A percentile compares a stretch with the other conserved stretches of the same genome.
These are phyloP conservation scores for Cepaea hortensis DNA, from an alignment of 2,888 invertebrate genomes.

Conservation along the genomic window DNA sequence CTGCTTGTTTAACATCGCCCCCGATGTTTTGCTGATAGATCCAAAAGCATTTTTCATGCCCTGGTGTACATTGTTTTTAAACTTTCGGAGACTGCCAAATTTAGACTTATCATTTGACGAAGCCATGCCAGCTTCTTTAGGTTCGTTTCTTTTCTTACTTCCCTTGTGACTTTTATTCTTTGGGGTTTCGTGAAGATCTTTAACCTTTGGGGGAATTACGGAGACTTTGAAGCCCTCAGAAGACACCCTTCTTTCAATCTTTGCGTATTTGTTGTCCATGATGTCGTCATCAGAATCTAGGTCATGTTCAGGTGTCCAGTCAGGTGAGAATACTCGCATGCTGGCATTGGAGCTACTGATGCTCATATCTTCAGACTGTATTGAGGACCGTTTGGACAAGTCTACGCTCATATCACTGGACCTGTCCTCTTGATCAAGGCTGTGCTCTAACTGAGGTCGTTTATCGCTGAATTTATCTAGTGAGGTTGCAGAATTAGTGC, in stretches of 20 bases:
- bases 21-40: constrained; percentile 66
- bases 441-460: background rate
- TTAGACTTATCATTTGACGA: constrained; percentile 56
- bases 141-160: constrained; percentile 44
- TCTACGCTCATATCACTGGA: background rate
- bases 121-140: constrained; percentile 24
- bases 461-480: background rate
- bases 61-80: constrained; percentile 65
- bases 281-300: constrained; percentile 69
- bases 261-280: constrained; percentile 51
- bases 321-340: constrained; percentile 54
- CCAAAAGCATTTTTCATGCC: constrained; percentile 65
- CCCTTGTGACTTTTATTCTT: constrained; percentile 13
- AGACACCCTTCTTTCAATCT: constrained; percentile 5
- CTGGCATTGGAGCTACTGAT: constrained; percentile 33
- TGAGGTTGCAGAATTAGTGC: background rate
- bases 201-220: constrained; percentile 60
- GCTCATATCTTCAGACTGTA: constrained; percentile 35
- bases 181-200: constrained; percentile 56
- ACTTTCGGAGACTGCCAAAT: constrained; percentile 63
- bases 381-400: constrained; percentile 13
- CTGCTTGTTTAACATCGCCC: constrained; percentile 59
- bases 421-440: background rate
- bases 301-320: constrained; percentile 70
- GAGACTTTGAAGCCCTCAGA: constrained; percentile 61